Percentiles rank a stretch among this genome's conserved stretches.
Conservation (phyloP, 2,797 vertebrate genomes). For the Arrhamphus sclerolepis region DNA sequence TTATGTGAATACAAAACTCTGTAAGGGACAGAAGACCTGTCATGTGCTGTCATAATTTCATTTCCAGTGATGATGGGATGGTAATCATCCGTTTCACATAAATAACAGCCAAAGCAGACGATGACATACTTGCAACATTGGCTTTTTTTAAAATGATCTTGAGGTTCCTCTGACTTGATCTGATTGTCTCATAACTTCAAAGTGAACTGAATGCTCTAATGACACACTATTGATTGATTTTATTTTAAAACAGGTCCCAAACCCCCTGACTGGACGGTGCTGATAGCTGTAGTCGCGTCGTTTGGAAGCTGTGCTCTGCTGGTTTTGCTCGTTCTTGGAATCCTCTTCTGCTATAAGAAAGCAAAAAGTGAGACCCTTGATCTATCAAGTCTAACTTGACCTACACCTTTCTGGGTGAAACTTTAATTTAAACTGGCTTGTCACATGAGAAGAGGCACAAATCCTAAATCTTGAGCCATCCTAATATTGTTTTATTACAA, state of each 20-base stretch:
- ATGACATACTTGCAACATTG: too few relatives aligned
- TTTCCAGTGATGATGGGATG: too few relatives aligned
- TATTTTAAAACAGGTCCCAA: slow-evolving; percentile 44
- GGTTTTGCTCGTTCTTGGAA: slow-evolving; percentile 71
- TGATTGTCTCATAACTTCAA: neutral
- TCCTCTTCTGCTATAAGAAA: slow-evolving; percentile 75
- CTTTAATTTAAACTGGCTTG: neutral
- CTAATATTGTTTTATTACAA: neutral
- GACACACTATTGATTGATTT: neutral
- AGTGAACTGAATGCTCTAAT: neutral
- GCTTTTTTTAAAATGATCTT: too few relatives aligned
- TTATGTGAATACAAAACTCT: too few relatives aligned
- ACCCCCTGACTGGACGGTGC: slow-evolving; percentile 74
- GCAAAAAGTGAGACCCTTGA: slow-evolving; percentile 61
- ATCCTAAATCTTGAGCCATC: too few relatives aligned
- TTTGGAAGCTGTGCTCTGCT: slow-evolving; percentile 70
- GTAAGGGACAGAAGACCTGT: too few relatives aligned
- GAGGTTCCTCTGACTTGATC: too few relatives aligned
- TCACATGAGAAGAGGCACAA: neutral
- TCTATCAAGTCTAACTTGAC: neutral
- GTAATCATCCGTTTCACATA: too few relatives aligned
- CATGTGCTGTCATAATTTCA: too few relatives aligned
- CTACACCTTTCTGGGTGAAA: neutral
- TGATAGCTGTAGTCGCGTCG: slow-evolving; percentile 75
- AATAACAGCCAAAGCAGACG: too few relatives aligned